phyloP scores from a whole-genome alignment of 2,797 vertebrate genomes.

The Xiphophorus birchmanni region DNA sequence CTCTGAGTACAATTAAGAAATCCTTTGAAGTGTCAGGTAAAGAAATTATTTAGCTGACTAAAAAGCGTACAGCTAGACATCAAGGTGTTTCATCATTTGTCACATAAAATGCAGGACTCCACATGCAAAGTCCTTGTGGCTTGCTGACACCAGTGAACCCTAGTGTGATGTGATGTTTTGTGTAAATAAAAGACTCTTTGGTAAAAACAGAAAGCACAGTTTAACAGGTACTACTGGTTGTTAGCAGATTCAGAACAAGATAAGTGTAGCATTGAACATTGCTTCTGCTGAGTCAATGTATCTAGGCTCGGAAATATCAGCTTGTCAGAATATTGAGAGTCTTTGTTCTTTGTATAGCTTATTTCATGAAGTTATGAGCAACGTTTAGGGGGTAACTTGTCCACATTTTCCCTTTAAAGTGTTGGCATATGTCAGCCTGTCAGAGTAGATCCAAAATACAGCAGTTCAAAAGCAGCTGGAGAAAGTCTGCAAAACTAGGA shows the following conservation, averaged over 20 bases:
- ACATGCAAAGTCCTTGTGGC: conserved; percentile 37
- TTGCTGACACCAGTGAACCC: conserved; percentile 51
- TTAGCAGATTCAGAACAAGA: conserved; percentile 17
- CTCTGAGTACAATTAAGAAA: not conserved
- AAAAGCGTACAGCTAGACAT: not conserved
- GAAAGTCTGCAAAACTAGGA: not conserved
- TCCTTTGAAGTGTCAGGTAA: not conserved
- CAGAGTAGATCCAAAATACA: not conserved
- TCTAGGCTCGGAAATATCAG: not conserved
- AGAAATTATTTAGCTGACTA: not conserved
- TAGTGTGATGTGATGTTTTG: conserved; percentile 50
- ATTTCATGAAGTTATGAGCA: conserved; percentile 2
- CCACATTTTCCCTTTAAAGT: not conserved
- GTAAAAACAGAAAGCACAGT: conserved; percentile 35
- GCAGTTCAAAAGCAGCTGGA: not conserved
- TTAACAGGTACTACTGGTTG: conserved; percentile 12
- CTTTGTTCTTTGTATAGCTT: conserved; percentile 6
- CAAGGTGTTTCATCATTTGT: conserved; percentile 36
- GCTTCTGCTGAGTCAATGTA: not conserved
- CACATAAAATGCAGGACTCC: conserved; percentile 37
- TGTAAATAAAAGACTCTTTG: conserved; percentile 57
- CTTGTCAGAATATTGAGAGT: not conserved
- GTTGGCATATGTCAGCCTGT: conserved; percentile 1
- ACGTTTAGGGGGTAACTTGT: not conserved
- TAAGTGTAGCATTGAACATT: conserved; percentile 9